phyloP scores from a whole-genome alignment of 2,888 invertebrate genomes.

The Molorchus minor region DNA sequence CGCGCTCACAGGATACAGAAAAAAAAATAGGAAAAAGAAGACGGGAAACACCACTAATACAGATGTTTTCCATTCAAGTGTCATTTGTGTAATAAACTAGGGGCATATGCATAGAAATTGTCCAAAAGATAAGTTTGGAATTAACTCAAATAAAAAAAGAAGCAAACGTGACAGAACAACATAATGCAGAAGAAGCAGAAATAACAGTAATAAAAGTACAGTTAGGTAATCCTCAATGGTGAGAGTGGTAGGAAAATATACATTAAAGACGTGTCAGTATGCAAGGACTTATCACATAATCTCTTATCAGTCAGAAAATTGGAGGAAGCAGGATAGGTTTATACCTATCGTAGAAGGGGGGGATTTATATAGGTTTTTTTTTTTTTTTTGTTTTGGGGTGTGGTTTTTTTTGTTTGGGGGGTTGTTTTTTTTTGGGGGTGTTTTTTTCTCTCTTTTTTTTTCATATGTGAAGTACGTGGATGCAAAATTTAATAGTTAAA shows the following conservation, averaged over 20 bases:
- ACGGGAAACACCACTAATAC: too few relatives aligned
- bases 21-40: too few relatives aligned
- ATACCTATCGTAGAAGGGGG: not conserved
- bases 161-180: not conserved
- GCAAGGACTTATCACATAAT: not conserved
- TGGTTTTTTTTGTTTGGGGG: not conserved
- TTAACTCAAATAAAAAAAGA: too few relatives aligned
- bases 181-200: not conserved
- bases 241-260: not conserved
- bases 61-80: too few relatives aligned
- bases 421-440: not conserved
- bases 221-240: not conserved
- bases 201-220: not conserved
- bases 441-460: not conserved
- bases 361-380: not conserved
- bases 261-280: not conserved
- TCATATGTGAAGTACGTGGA: constrained; percentile 3
- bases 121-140: too few relatives aligned
- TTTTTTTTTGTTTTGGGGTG: too few relatives aligned
- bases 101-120: too few relatives aligned
- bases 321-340: not conserved
- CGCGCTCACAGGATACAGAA: too few relatives aligned
- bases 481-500: constrained; percentile 10
- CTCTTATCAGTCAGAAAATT: not conserved
- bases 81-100: too few relatives aligned